Percentiles rank a stretch among this genome's conserved stretches.
Conservation (phyloP, 2,113 vertebrate species). For the Phrynocephalus versicolor region DNA sequence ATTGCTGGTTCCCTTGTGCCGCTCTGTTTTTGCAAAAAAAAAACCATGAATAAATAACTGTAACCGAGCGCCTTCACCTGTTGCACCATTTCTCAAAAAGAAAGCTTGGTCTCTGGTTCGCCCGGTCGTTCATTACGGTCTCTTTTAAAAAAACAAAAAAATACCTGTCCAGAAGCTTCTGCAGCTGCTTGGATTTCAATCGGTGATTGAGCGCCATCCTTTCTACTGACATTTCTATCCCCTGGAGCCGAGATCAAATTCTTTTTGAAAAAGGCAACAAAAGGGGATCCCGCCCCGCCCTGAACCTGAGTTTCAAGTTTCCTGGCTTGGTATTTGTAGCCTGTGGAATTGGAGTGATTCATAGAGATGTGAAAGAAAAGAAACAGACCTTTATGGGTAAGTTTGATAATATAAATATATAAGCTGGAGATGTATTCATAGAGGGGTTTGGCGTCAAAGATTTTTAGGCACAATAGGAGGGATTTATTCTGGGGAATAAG, state of each 20-base stretch:
- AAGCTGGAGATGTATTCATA: neutral
- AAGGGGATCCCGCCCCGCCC: conserved; percentile 37
- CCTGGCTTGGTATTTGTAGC: conserved; percentile 37
- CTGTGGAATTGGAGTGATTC: conserved; percentile 44
- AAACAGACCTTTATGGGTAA: conserved; percentile 58
- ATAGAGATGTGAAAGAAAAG: conserved; percentile 45
- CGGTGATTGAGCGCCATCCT: conserved; percentile 41
- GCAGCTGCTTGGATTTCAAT: conserved; percentile 59
- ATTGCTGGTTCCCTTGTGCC: conserved; percentile 75
- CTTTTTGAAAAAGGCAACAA: neutral
- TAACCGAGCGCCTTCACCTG: conserved; percentile 44
- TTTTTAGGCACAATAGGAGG: neutral
- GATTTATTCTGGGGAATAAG: conserved; percentile 18
- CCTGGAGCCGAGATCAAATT: conserved; percentile 61
- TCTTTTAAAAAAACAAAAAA: too few species aligned
- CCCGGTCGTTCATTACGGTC: neutral
- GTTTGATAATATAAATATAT: conserved; percentile 39
- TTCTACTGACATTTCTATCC: conserved; percentile 59
- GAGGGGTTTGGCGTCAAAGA: neutral
- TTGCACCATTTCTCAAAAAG: conserved; percentile 44
- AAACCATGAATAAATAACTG: neutral
- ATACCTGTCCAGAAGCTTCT: conserved; percentile 47
- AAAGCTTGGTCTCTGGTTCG: conserved; percentile 14
- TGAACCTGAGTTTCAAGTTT: conserved; percentile 73
- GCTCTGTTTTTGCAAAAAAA: conserved; percentile 51